Evolutionary conservation across 2,888 invertebrate genomes (phyloP).

Genomic region (Ormyrus thymus): DNA sequence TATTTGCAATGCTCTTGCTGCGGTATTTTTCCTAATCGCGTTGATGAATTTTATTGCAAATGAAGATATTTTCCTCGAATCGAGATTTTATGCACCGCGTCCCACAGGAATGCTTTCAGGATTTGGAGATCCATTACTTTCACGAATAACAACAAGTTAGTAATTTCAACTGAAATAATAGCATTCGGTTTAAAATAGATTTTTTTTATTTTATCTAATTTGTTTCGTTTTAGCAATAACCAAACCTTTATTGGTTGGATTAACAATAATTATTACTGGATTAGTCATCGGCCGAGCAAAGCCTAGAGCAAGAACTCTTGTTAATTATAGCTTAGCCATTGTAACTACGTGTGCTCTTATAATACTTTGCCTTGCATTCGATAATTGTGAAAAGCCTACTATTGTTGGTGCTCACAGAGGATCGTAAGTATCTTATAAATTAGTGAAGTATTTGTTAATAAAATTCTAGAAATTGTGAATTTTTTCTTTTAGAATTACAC

Average conservation of each 20-base stretch:
- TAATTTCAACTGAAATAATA: background rate
- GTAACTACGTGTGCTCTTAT: conserved; percentile 74
- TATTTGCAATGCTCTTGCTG: conserved; percentile 76
- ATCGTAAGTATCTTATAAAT: conserved; percentile 61
- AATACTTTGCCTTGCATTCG: conserved; percentile 75
- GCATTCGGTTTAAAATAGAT: background rate
- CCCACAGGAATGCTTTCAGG: conserved; percentile 73
- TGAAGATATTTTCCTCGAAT: conserved; percentile 78
- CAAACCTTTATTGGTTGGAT: conserved; percentile 78
- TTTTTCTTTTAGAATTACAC: conserved; percentile 60
- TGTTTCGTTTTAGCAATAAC: conserved; percentile 73
- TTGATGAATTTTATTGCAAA: conserved; percentile 77
- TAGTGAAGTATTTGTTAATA: no score
- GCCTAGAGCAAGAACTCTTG: conserved; percentile 76
- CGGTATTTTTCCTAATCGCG: conserved; percentile 77
- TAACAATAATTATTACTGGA: conserved; percentile 77
- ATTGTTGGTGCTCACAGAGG: conserved; percentile 75
- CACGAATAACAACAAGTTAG: conserved; percentile 75
- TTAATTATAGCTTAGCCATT: conserved; percentile 76
- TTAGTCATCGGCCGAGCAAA: conserved; percentile 77
- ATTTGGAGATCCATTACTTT: conserved; percentile 77
- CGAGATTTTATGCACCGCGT: conserved; percentile 78
- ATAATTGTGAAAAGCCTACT: conserved; percentile 75
- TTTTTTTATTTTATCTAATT: background rate
- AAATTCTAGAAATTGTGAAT: no score